Conservation (phyloP, 2,113 vertebrate species). For the Uropsilus gracilis region DNA sequence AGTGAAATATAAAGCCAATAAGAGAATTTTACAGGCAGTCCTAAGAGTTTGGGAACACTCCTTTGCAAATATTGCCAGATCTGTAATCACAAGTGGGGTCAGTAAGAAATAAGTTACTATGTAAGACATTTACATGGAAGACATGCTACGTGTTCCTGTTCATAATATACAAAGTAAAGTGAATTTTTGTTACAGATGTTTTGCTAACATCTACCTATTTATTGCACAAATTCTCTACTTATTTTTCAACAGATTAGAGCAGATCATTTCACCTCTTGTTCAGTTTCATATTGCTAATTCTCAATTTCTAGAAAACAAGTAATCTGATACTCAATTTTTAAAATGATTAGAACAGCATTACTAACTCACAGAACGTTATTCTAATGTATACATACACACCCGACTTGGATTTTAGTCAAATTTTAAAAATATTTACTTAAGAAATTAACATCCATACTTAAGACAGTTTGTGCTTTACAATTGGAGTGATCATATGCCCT, state of each 20-base stretch:
- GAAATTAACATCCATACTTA: background rate
- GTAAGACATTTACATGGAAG: background rate
- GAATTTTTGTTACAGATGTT: background rate
- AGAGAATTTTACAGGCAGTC: background rate
- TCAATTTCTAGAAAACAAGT: background rate
- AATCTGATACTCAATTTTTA: background rate
- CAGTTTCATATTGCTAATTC: background rate
- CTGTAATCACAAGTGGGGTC: too few species aligned
- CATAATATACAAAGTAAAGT: background rate
- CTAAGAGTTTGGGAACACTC: background rate
- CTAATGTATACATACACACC: background rate
- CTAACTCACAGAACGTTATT: background rate
- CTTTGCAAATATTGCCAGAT: background rate
- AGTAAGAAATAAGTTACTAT: background rate
- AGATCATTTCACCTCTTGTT: background rate
- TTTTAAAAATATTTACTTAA: conserved; percentile 26
- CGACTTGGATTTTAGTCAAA: conserved; percentile 11
- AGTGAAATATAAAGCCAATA: background rate
- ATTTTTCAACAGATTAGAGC: background rate
- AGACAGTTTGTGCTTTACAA: background rate
- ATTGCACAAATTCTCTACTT: background rate
- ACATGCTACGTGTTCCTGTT: background rate
- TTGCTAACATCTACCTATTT: background rate
- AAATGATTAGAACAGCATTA: background rate
- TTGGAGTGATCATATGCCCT: background rate